Percentiles rank a stretch among this genome's conserved stretches.
phyloP scores from a whole-genome alignment of 2,797 vertebrate genomes.

The Diplodus sargus region DNA sequence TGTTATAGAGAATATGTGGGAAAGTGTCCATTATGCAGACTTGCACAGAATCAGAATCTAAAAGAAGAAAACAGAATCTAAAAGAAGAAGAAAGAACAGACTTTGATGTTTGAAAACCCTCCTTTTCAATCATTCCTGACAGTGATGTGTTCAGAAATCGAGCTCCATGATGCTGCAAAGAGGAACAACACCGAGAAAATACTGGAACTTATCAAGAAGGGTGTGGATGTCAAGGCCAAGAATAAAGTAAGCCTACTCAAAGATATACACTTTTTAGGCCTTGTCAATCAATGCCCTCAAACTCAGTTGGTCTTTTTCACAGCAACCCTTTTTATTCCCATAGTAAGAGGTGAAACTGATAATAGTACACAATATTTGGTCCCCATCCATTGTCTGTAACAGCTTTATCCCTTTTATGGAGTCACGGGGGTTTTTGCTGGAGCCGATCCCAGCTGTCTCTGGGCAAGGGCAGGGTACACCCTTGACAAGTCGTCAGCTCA shows the following conservation, averaged over 20 bases:
- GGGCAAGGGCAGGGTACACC: too few relatives aligned
- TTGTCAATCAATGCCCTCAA: not conserved
- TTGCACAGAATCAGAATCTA: too few relatives aligned
- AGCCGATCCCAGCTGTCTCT: too few relatives aligned
- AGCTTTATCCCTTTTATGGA: too few relatives aligned
- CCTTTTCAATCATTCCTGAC: conserved; percentile 17
- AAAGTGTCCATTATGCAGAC: too few relatives aligned
- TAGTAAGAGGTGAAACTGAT: not conserved
- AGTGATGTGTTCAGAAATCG: conserved; percentile 92
- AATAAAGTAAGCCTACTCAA: conserved; percentile 82
- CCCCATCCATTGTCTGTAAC: too few relatives aligned
- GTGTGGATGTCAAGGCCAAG: conserved; percentile 89
- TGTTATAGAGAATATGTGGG: too few relatives aligned
- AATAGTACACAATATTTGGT: not conserved
- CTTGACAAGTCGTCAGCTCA: too few relatives aligned
- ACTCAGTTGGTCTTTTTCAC: not conserved
- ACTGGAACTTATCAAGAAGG: conserved; percentile 86
- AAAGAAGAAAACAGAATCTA: too few relatives aligned
- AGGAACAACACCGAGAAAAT: conserved; percentile 85
- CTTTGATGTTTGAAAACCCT: not conserved
- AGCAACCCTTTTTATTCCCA: not conserved
- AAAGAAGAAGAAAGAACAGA: not conserved
- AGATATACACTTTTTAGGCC: conserved; percentile 6
- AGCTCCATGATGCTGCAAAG: conserved; percentile 88
- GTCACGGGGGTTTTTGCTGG: too few relatives aligned